A percentile compares a stretch with the other conserved stretches of the same genome.
phyloP scores from a whole-genome alignment of 2,888 invertebrate genomes.

The Dryocosmus kuriphilus region DNA sequence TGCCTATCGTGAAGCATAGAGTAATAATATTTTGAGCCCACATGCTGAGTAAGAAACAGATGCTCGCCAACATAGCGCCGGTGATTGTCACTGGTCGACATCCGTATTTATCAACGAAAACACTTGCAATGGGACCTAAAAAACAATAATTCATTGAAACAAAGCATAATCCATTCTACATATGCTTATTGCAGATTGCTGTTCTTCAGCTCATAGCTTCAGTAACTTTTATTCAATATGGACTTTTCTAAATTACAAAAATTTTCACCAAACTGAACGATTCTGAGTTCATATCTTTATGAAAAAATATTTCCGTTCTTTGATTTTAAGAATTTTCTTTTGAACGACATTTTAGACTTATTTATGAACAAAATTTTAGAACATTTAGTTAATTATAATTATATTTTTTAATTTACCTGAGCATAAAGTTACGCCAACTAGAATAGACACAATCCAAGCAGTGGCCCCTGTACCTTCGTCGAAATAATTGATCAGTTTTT shows the following conservation, averaged over 20 bases:
- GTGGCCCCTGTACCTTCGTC: conserved; percentile 90
- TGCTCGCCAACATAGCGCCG: conserved; percentile 88
- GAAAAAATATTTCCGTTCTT: too few species aligned
- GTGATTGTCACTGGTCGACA: conserved; percentile 94
- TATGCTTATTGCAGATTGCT: neutral
- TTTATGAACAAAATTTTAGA: neutral
- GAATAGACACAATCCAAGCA: conserved; percentile 95
- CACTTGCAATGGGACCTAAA: conserved; percentile 96
- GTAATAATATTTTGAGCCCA: conserved; percentile 90
- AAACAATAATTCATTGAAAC: neutral
- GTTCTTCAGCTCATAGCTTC: neutral
- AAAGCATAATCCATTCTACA: neutral
- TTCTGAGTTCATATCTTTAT: too few species aligned
- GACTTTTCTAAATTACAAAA: neutral
- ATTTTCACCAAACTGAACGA: neutral
- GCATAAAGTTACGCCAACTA: conserved; percentile 96
- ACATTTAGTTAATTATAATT: neutral
- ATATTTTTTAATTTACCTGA: conserved; percentile 84
- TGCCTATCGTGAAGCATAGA: conserved; percentile 94
- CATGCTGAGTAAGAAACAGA: conserved; percentile 88
- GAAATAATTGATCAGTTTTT: conserved; percentile 91
- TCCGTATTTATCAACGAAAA: conserved; percentile 96
- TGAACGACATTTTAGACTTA: neutral
- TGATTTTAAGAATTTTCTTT: neutral
- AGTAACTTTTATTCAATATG: conserved; percentile 20